Evolutionary conservation across 2,113 vertebrate genomes (phyloP).

Genomic region (Nematolebias whitei): DNA sequence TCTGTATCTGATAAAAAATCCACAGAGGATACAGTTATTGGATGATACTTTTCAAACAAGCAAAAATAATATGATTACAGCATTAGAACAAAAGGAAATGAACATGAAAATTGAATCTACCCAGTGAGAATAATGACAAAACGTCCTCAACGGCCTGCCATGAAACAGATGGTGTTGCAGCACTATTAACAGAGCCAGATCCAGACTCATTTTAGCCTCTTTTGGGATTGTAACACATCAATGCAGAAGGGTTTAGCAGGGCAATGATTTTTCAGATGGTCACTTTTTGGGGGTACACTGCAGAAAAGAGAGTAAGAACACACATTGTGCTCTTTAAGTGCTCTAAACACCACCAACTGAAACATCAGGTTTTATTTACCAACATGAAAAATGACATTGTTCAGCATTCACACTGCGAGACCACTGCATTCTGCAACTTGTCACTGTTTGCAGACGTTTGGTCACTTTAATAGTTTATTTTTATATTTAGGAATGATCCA

Average conservation of each 20-base stretch:
- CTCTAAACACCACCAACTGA: conserved; percentile 20
- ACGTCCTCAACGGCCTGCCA: conserved; percentile 46
- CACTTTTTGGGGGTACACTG: conserved; percentile 31
- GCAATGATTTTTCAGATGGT: conserved; percentile 65
- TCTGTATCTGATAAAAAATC: too few relatives aligned
- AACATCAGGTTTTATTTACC: conserved; percentile 37
- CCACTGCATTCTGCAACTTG: not conserved
- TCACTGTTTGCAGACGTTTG: not conserved
- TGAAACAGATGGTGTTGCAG: conserved; percentile 72
- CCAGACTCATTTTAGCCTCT: conserved; percentile 44
- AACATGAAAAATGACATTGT: conserved; percentile 18
- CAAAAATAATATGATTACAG: conserved; percentile 18
- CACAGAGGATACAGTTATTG: not conserved
- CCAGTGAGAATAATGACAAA: conserved; percentile 60
- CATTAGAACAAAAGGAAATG: conserved; percentile 20
- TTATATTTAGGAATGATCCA: conserved; percentile 1
- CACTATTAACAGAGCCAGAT: conserved; percentile 63
- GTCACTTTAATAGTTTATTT: not conserved
- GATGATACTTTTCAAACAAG: conserved; percentile 14
- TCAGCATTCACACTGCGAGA: conserved; percentile 8
- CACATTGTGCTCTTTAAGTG: conserved; percentile 14
- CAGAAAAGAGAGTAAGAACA: not conserved
- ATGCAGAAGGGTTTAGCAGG: conserved; percentile 37
- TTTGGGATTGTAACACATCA: conserved; percentile 46
- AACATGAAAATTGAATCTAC: conserved; percentile 59